Percentiles rank a stretch among this genome's conserved stretches.
Evolutionary conservation across 2,797 vertebrate genomes (phyloP).

Genomic region (Coregonus sp.): DNA sequence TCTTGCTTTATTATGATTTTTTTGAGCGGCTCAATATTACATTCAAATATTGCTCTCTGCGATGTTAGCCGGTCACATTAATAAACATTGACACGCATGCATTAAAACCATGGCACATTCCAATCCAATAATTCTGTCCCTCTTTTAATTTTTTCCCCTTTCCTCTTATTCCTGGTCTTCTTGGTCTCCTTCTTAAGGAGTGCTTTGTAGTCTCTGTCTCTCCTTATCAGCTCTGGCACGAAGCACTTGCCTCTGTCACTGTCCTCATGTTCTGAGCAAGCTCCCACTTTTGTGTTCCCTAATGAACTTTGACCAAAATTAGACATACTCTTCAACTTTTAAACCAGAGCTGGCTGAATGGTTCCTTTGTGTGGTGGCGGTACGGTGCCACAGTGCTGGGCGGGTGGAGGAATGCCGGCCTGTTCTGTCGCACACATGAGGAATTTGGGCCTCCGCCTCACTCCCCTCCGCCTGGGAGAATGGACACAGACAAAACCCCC

Average conservation of each 20-base stretch:
- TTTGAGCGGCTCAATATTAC: conserved; percentile 54
- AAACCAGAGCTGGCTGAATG: conserved; percentile 79
- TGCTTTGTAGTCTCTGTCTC: conserved; percentile 75
- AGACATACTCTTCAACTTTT: conserved; percentile 83
- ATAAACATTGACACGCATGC: conserved; percentile 48
- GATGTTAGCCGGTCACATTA: conserved; percentile 46
- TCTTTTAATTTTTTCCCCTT: conserved; percentile 48
- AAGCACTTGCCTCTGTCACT: conserved; percentile 79
- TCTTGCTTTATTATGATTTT: conserved; percentile 39
- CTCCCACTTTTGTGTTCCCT: conserved; percentile 79
- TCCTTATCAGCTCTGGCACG: conserved; percentile 77
- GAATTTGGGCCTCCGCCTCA: conserved; percentile 70
- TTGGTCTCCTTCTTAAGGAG: conserved; percentile 69
- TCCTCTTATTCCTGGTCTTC: conserved; percentile 34
- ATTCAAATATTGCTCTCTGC: conserved; percentile 57
- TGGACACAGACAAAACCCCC: conserved; percentile 49
- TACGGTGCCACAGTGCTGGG: conserved; percentile 52
- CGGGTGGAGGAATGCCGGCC: conserved; percentile 59
- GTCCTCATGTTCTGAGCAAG: conserved; percentile 78
- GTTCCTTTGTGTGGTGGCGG: conserved; percentile 72
- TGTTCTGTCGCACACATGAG: conserved; percentile 74
- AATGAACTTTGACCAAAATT: conserved; percentile 85
- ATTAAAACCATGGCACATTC: conserved; percentile 51
- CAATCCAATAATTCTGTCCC: conserved; percentile 55
- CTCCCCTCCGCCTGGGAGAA: conserved; percentile 31